Evolutionary conservation across 2,113 vertebrate genomes (phyloP).

Genomic region (Elanus axillaris): DNA sequence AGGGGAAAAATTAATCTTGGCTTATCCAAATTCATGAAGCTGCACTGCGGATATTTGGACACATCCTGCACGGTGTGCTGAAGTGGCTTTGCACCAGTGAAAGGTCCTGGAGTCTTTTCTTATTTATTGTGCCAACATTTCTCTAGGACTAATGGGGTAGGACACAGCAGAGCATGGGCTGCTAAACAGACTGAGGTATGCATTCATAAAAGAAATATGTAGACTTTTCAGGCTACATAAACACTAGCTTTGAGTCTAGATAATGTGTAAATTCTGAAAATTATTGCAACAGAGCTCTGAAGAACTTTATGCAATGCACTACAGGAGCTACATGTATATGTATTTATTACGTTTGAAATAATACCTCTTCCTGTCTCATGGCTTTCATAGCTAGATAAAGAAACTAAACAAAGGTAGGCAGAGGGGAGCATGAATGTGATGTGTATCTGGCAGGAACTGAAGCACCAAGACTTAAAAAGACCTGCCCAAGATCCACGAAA

Average conservation of each 20-base stretch:
- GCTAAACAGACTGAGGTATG: background rate
- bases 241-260: background rate
- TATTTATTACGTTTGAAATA: background rate
- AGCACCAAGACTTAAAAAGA: background rate
- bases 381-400: background rate
- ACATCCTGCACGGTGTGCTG: background rate
- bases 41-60: background rate
- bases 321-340: background rate
- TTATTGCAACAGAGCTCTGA: background rate
- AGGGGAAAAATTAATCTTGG: background rate
- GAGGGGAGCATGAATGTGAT: background rate
- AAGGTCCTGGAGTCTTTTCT: background rate
- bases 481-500: background rate
- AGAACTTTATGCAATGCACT: background rate
- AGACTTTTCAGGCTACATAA: background rate
- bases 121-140: background rate
- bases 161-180: background rate
- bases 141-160: background rate
- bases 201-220: background rate
- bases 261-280: background rate
- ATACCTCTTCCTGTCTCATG: background rate
- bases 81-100: background rate
- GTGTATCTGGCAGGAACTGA: background rate
- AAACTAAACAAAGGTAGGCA: background rate
- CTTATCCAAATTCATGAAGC: background rate